A percentile compares a stretch with the other conserved stretches of the same genome.
Evolutionary conservation across 2,888 invertebrate genomes (phyloP).

Genomic region (Fragum whitleyi): DNA sequence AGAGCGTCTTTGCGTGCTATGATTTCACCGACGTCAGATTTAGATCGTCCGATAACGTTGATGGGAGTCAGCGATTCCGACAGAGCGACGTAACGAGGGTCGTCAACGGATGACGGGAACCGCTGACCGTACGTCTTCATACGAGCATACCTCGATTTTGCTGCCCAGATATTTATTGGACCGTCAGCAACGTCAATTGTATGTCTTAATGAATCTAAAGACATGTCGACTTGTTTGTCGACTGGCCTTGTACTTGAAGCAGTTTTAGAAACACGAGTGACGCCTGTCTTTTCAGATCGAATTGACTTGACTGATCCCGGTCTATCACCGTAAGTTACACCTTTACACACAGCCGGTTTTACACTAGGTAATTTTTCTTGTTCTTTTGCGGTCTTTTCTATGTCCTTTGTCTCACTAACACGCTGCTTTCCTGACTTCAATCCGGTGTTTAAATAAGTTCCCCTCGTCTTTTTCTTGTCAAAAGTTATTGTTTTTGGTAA

Average conservation of each 20-base stretch:
- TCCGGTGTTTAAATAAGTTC: conserved; percentile 5
- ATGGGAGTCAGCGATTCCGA: conserved; percentile 27
- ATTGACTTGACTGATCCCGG: conserved; percentile 1
- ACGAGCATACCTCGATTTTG: conserved; percentile 2
- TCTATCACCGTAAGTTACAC: conserved; percentile 11
- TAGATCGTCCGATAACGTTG: background rate
- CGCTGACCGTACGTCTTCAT: conserved; percentile 32
- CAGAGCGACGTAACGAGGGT: conserved; percentile 58
- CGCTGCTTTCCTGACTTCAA: background rate
- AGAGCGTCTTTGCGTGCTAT: conserved; percentile 50
- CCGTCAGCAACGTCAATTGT: background rate
- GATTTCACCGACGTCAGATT: conserved; percentile 42
- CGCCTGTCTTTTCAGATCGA: conserved; percentile 6
- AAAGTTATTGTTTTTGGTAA: conserved; percentile 3
- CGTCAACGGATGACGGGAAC: conserved; percentile 45
- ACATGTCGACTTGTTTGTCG: background rate
- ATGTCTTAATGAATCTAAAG: background rate
- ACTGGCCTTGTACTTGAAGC: background rate
- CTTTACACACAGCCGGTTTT: background rate
- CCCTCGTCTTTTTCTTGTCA: background rate
- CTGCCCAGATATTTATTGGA: conserved; percentile 14
- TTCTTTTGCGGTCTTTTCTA: background rate
- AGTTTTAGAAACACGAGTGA: conserved; percentile 3
- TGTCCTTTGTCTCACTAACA: background rate
- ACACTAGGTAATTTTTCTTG: conserved; percentile 20